Evolutionary conservation across 1,140 invertebrate species (phyloP), one percentile per base, ranked within the genome.

Genomic region (Fopius arisanus): DNA sequence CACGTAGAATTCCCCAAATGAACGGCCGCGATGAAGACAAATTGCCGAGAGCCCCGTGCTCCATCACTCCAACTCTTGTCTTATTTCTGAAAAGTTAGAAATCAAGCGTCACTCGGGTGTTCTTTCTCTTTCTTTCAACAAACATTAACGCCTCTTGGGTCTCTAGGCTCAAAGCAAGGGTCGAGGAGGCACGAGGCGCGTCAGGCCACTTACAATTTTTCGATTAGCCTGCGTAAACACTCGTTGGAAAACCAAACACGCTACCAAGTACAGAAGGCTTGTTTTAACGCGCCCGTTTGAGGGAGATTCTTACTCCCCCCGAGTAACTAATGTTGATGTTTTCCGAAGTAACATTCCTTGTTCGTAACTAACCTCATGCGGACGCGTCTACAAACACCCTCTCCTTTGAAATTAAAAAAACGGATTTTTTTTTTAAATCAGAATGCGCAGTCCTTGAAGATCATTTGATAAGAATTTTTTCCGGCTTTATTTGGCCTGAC

Each of bases 331-430:
- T 26, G 19, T 26, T 29, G 26, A 77, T 77, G 75, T 71, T 77
- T 77, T 74, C 69, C 75, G 23, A 73, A 76, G 71, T 70, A 72
- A 75, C 51, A 73, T 75, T 75, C 70, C 65, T 71, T 12, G 16
- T 16, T 73, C 70, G 67, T 31, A 29, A 63, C 67, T 29, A 48
- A 40, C 37, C 48, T 7, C 16, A 33, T 33, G 70, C 37, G 29
- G 21, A 28, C 19, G 66, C 66, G 23, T 28, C 65, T 31, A 21
- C 54, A 59, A 51, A 59, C 54, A 28, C 23, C 54, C 23, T 3
- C 21, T 26, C 19, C 26, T 3, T 59, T 1, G 16, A n/a, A 48
- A 19, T 12, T 16, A 5, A 48, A 48, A 2, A 37, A 37, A 37
- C 33, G n/a, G n/a, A n/a, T n/a, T n/a, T n/a, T n/a, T n/a, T n/a